Evolutionary conservation across 2,888 invertebrate species (phyloP).

Genomic region (Drosophila pseudotakahashii): DNA sequence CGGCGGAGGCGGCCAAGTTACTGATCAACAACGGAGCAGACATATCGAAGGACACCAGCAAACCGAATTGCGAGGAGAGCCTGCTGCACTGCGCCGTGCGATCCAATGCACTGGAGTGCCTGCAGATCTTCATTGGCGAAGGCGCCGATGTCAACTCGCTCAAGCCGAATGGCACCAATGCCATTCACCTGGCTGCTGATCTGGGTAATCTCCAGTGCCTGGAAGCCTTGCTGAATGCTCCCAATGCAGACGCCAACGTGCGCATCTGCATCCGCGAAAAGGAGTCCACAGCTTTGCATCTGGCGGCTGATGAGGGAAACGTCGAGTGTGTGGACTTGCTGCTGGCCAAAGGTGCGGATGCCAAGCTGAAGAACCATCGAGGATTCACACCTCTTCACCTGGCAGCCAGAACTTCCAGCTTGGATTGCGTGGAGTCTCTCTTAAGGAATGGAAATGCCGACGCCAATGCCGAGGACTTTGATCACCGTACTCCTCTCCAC

Average conservation of each 20-base stretch:
- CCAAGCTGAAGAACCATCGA: conserved; percentile 90
- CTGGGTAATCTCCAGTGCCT: conserved; percentile 91
- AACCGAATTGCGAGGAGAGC: conserved; percentile 89
- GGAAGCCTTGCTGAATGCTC: conserved; percentile 89
- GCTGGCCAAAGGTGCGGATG: conserved; percentile 90
- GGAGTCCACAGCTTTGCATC: conserved; percentile 91
- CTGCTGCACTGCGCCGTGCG: conserved; percentile 93
- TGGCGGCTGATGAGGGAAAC: conserved; percentile 95
- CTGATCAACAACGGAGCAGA: conserved; percentile 90
- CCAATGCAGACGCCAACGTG: conserved; percentile 89
- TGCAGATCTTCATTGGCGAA: conserved; percentile 89
- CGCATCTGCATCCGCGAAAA: conserved; percentile 89
- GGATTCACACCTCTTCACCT: conserved; percentile 94
- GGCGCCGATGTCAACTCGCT: conserved; percentile 91
- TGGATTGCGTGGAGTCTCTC: conserved; percentile 92
- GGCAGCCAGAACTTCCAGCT: conserved; percentile 91
- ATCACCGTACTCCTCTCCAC: conserved; percentile 92
- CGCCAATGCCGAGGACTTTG: conserved; percentile 91
- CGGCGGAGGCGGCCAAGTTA: conserved; percentile 91
- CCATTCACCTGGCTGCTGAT: conserved; percentile 92
- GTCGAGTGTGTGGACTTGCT: conserved; percentile 91
- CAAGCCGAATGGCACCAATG: conserved; percentile 91
- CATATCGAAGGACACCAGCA: conserved; percentile 88
- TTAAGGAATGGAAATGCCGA: conserved; percentile 90
- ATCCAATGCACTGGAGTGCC: conserved; percentile 92